phyloP scores from a whole-genome alignment of 1,140 invertebrate genomes.

The Drosophila kurseongensis region DNA sequence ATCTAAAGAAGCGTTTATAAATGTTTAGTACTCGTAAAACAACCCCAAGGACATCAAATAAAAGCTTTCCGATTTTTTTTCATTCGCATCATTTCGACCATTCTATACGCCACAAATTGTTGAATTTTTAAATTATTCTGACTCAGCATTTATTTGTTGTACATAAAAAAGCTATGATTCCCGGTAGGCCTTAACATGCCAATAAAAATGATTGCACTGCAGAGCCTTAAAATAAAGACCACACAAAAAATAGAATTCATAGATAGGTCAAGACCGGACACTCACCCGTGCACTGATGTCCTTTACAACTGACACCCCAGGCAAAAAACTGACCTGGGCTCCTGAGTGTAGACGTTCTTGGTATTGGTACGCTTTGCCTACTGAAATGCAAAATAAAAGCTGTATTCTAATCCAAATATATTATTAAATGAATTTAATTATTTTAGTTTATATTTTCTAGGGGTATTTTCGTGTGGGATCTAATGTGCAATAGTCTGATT shows the following conservation, averaged over 20 bases:
- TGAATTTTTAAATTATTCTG: conserved; percentile 6
- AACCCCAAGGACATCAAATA: background rate
- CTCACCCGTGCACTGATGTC: background rate
- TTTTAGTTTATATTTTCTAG: no score
- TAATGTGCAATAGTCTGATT: no score
- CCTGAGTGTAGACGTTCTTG: background rate
- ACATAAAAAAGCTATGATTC: conserved; percentile 25
- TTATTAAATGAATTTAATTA: no score
- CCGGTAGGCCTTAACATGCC: conserved; percentile 6
- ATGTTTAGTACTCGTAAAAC: background rate
- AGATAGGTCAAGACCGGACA: conserved; percentile 21
- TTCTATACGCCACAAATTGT: conserved; percentile 5
- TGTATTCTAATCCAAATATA: no score
- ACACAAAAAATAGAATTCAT: conserved; percentile 11
- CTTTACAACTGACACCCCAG: conserved; percentile 14
- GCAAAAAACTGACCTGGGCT: background rate
- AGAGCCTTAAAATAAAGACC: conserved; percentile 12
- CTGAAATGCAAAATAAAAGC: no score
- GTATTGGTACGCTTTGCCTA: no score
- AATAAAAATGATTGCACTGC: conserved; percentile 29
- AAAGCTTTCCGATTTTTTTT: background rate
- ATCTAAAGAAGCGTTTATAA: no score
- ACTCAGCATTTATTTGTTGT: background rate
- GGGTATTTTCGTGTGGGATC: no score
- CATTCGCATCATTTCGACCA: conserved; percentile 1